A percentile compares a stretch with the other conserved stretches of the same genome.
Conservation (phyloP, 2,113 vertebrate species). For the Crocuta crocuta region DNA sequence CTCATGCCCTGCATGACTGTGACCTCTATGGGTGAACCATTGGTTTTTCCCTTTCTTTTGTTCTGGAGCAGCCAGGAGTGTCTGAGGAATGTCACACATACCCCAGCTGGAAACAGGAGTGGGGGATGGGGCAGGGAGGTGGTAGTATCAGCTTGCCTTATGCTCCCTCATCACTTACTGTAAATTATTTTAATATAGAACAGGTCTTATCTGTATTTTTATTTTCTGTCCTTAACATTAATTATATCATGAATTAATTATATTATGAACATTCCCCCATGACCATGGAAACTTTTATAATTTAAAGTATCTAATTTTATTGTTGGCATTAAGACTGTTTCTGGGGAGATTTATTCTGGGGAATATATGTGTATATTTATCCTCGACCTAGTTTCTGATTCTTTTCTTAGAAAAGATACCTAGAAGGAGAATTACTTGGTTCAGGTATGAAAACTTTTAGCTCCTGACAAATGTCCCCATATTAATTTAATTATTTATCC, state of each 20-base stretch:
- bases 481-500: slow-evolving; percentile 12
- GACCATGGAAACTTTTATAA: slow-evolving; percentile 13
- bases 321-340: background rate
- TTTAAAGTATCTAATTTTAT: slow-evolving; percentile 57
- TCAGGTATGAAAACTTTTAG: background rate
- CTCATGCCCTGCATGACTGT: too few species aligned
- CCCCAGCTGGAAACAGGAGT: too few species aligned
- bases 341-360: background rate
- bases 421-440: slow-evolving; percentile 23
- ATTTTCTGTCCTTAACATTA: background rate
- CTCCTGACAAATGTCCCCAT: background rate
- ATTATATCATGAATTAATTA: too few species aligned
- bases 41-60: too few species aligned
- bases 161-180: too few species aligned
- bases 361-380: background rate
- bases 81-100: too few species aligned
- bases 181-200: background rate
- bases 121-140: too few species aligned
- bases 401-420: slow-evolving; percentile 54
- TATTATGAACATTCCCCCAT: slow-evolving; percentile 24
- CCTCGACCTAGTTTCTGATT: slow-evolving; percentile 13
- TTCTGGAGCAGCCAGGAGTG: too few species aligned
- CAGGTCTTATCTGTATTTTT: background rate
- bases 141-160: too few species aligned
- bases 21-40: too few species aligned